phyloP scores from a whole-genome alignment of 2,888 invertebrate species.

The Tubiluchus corallicola region DNA sequence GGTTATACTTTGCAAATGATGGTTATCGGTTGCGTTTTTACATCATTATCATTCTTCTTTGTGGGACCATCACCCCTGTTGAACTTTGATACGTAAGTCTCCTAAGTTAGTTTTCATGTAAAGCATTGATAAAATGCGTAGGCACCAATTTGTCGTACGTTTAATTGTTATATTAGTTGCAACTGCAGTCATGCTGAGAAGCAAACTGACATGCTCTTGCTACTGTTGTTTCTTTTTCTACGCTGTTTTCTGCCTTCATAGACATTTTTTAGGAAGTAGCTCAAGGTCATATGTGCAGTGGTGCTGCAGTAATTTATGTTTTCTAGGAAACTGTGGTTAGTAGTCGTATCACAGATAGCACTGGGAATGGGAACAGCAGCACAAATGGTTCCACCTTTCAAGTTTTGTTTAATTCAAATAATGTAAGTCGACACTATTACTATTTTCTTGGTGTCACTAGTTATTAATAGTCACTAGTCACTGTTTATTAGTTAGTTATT shows the following conservation, averaged over 20 bases:
- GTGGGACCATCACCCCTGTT: conserved; percentile 24
- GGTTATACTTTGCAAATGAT: conserved; percentile 14
- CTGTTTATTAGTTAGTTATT: too few relatives aligned
- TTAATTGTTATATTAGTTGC: too few relatives aligned
- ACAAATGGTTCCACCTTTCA: conserved; percentile 64
- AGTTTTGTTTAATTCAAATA: conserved; percentile 56
- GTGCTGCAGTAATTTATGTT: too few relatives aligned
- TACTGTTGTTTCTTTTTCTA: too few relatives aligned
- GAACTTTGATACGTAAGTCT: conserved; percentile 15
- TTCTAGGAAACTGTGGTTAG: conserved; percentile 37
- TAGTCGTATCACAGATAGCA: conserved; percentile 42
- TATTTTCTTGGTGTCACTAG: too few relatives aligned
- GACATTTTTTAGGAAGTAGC: too few relatives aligned
- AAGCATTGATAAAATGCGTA: conserved; percentile 12
- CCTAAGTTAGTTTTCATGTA: conserved; percentile 11
- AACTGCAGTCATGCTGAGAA: too few relatives aligned
- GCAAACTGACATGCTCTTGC: too few relatives aligned
- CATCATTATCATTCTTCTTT: conserved; percentile 21
- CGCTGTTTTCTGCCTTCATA: too few relatives aligned
- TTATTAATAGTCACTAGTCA: too few relatives aligned
- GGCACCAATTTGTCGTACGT: too few relatives aligned
- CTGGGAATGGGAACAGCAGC: conserved; percentile 69
- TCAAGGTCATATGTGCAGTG: too few relatives aligned
- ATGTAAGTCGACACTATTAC: conserved; percentile 44
- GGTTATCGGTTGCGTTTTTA: conserved; percentile 19